Evolutionary conservation across 64 coral and sea anemone genomes (phyloP).

Genomic region (Montipora cactus): DNA sequence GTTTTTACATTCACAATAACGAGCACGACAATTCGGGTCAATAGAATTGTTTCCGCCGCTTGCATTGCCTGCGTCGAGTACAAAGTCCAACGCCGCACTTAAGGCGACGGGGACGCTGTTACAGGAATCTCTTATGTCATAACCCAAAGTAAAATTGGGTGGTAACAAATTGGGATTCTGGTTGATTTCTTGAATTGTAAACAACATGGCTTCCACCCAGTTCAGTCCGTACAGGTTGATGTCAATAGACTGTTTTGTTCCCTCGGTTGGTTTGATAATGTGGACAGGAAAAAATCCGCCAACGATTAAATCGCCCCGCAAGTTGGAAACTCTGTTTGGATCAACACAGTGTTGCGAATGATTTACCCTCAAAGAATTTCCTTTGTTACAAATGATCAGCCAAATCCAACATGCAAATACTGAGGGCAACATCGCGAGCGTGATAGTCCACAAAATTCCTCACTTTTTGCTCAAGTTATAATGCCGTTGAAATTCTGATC

Average conservation of each 20-base stretch:
- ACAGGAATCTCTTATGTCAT: slow-evolving; percentile 92
- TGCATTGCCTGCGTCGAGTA: slow-evolving; percentile 50
- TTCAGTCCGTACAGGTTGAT: slow-evolving; percentile 81
- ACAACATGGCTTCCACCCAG: slow-evolving; percentile 95
- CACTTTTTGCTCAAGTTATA: neutral
- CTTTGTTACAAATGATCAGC: slow-evolving; percentile 13
- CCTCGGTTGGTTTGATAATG: slow-evolving; percentile 6
- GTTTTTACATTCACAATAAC: slow-evolving; percentile 18
- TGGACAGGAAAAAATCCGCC: slow-evolving; percentile 89
- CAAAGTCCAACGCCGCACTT: slow-evolving; percentile 67
- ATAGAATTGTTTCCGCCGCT: neutral
- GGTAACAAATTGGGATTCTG: slow-evolving; percentile 30
- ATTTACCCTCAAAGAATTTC: neutral
- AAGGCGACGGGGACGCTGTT: slow-evolving; percentile 82
- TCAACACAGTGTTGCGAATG: slow-evolving; percentile 20
- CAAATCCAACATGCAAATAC: slow-evolving; percentile 33
- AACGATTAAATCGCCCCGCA: slow-evolving; percentile 37
- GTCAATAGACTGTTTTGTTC: slow-evolving; percentile 28
- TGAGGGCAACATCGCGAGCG: neutral
- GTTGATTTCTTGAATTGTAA: slow-evolving; percentile 77
- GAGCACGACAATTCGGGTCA: slow-evolving; percentile 3
- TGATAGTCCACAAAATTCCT: neutral
- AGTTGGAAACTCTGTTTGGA: neutral
- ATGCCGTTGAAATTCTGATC: neutral
- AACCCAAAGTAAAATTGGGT: slow-evolving; percentile 68